phyloP scores from a whole-genome alignment of 2,888 invertebrate species.

The Habroteleia sp. region DNA sequence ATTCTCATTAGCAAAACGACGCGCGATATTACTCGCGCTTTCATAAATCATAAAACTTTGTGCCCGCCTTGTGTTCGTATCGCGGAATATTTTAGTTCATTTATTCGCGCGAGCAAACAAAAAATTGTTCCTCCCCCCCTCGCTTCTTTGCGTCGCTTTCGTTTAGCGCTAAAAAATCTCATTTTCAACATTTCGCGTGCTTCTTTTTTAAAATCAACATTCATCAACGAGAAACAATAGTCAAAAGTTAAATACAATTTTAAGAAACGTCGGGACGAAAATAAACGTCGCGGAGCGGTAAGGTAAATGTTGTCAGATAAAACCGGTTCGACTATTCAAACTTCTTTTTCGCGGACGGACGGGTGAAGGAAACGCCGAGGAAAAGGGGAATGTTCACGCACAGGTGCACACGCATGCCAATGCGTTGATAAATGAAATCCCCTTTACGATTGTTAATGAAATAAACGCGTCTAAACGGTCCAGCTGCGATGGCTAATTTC shows the following conservation, averaged over 20 bases:
- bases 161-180: conserved; percentile 18
- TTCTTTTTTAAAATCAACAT: conserved; percentile 50
- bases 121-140: neutral
- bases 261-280: conserved; percentile 41
- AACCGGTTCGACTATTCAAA: conserved; percentile 68
- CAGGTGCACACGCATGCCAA: conserved; percentile 38
- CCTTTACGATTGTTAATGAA: conserved; percentile 66
- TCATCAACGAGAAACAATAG: conserved; percentile 50
- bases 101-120: conserved; percentile 2
- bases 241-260: conserved; percentile 44
- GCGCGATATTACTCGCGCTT: conserved; percentile 35
- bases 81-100: conserved; percentile 40
- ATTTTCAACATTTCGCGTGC: conserved; percentile 15
- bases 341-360: conserved; percentile 65
- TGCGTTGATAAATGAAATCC: conserved; percentile 70
- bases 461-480: conserved; percentile 69
- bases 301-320: conserved; percentile 67
- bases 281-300: conserved; percentile 36
- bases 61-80: conserved; percentile 15
- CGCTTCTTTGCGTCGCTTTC: neutral
- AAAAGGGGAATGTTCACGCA: conserved; percentile 36
- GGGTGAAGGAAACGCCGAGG: conserved; percentile 41
- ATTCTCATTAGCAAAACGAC: conserved; percentile 58
- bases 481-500: conserved; percentile 68
- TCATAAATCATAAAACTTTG: conserved; percentile 52